Base-by-base conservation (phyloP, 2,888 invertebrate species). In the Xanthia togata region DNA sequence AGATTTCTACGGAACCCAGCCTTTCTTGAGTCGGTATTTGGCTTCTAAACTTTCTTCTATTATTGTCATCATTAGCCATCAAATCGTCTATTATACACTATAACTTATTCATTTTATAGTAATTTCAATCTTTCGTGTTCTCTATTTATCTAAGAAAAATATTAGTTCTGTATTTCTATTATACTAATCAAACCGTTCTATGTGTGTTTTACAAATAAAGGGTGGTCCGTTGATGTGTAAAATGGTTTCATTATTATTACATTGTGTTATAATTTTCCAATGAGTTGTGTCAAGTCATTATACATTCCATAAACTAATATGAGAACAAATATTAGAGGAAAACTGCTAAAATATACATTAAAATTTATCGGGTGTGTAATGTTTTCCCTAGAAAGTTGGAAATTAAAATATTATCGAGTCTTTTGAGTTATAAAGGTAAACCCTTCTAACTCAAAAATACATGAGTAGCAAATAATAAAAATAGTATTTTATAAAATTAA, bases 281-380 rank as follows among this genome's bases (percentile, higher is more conserved):
- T 78, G 65, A 78, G 55, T 71, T 67, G 70, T 73, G 82, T 63
- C 53, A 55, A 63, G 62, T 82, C 78, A 78, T 83, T 82, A 83
- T 70, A 35, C 38, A 83, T 83, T 85, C 83, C 82, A 83, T 85
- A 83, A 85, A 85, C 82, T 82, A 85, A 38, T 70, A 69, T 60
- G 47, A 72, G 73, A 68, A 71, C 23, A 47, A 63, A 44, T 72
- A 59, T 65, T 59, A 44, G 55, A 65, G 41, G 55, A 41, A 78
- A 73, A 73, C 60, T 71, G 73, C 60, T 60, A 53, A 68, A 85
- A 63, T 59, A 76, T 63, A 82, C 62, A 73, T 73, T 64, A 23
- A 55, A 9, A 70, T 60, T 23, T 60, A 65, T 70, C 64, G 67
- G n/a, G n/a, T 12, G n/a, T 41, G 17, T 69, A 26, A 76, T 69